Base-by-base conservation (phyloP, 2,797 vertebrate species). In the Poecilia picta region DNA sequence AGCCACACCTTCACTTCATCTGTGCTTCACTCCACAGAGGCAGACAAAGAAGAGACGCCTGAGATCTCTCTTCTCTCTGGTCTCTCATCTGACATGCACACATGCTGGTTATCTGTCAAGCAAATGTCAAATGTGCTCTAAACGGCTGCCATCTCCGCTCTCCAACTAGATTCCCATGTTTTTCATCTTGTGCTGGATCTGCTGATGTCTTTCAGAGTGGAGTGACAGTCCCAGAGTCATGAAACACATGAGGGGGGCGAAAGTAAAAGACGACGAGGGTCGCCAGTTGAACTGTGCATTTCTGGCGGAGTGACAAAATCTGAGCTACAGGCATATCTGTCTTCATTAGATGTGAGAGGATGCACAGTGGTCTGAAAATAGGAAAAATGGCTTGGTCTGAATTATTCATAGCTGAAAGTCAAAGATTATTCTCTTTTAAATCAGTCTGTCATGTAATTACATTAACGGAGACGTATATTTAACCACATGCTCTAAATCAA, bases 101-200 rank as follows among this genome's bases (percentile, higher is more conserved):
- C 90, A 89, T 76, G 74, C 91, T 88, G 91, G 84, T 92, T 91
- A 88, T 92, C 93, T 93, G 93, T 94, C 92, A 91, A 84, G 83
- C 79, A 76, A 79, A 90, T 91, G 91, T 93, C 93, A 92, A 91
- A 90, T 93, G 89, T 78, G 80, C 90, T 91, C 92, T 95, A 94
- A 95, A 95, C 86, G 90, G 88, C 90, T 91, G 91, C 89, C 88
- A 83, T 93, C 87, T 86, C 91, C 49, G 81, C 91, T 91, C 91
- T 92, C 89, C 87, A 90, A 92, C 89, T 83, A 86, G 88, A 92
- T 90, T 86, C 89, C 85, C 78, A 79, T 84, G 90, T 94, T 94
- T 92, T 95, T 95, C 89, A 94, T 94, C 93, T 92, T 55, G 76
- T 87, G 87, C 87, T 84, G 87, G 89, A 89, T 86, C 85, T 81